These are phyloP conservation scores for Porites lutea DNA, from an alignment of 64 coral and sea anemone genomes.

Conservation along the genomic window DNA sequence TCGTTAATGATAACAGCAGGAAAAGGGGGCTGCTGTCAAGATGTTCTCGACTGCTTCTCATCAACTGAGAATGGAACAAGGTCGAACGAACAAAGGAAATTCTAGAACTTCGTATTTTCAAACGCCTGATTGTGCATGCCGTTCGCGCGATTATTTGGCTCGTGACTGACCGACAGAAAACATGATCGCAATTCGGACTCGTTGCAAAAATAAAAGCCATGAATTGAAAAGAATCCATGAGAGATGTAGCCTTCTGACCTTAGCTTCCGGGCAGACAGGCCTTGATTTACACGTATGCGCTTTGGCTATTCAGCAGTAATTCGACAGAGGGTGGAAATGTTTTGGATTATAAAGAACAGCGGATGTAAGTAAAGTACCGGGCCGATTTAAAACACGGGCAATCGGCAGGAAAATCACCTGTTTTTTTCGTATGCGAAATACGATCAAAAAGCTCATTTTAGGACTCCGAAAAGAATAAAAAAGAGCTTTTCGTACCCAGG, in stretches of 20 bases:
- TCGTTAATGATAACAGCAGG: neutral
- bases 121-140: neutral
- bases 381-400: neutral
- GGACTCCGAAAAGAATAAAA: neutral
- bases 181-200: neutral
- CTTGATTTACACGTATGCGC: neutral
- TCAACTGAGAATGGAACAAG: neutral
- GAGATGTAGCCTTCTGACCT: neutral
- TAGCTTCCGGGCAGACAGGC: neutral
- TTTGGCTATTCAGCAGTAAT: neutral
- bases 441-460: neutral
- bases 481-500: neutral
- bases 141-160: neutral
- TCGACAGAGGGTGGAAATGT: neutral
- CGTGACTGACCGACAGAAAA: neutral
- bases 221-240: neutral
- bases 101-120: neutral
- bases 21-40: neutral
- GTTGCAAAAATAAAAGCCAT: neutral
- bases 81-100: no score
- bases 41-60: neutral
- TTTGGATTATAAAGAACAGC: slow-evolving; percentile 7
- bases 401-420: neutral
- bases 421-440: neutral
- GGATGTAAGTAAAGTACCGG: neutral